phyloP scores from a whole-genome alignment of 1,140 invertebrate species.

The Lucilia sericata region DNA sequence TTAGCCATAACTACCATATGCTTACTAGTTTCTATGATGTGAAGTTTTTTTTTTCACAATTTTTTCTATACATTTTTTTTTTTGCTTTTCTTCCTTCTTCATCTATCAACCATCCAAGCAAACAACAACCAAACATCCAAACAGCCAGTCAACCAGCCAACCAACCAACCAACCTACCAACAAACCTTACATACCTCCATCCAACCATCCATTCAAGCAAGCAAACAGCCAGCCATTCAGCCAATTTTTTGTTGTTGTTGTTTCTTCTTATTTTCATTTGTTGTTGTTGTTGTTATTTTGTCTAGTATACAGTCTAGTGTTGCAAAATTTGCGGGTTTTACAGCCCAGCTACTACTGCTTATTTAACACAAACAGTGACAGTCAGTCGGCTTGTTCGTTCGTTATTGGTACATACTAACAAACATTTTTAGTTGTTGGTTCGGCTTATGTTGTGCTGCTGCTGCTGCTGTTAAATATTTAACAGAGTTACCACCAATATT shows the following conservation, averaged over 20 bases:
- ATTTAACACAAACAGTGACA: neutral
- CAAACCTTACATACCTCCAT: neutral
- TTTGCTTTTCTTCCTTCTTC: slow-evolving; percentile 19
- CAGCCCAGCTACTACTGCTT: neutral
- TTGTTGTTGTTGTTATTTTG: slow-evolving; percentile 3
- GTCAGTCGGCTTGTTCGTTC: no score
- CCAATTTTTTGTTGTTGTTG: neutral
- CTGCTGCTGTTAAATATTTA: neutral
- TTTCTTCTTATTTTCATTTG: slow-evolving; percentile 9
- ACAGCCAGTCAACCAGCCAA: neutral
- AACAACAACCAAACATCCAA: neutral
- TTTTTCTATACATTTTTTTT: slow-evolving; percentile 17
- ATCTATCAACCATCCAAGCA: neutral
- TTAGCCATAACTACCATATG: slow-evolving; percentile 33
- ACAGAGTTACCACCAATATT: slow-evolving; percentile 3
- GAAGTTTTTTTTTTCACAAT: neutral
- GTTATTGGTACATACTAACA: neutral
- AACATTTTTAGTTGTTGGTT: neutral
- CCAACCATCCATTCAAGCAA: neutral
- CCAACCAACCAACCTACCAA: slow-evolving; percentile 25
- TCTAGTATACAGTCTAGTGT: slow-evolving; percentile 32
- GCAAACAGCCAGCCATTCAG: slow-evolving; percentile 10
- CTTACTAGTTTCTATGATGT: slow-evolving; percentile 34
- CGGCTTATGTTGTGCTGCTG: neutral
- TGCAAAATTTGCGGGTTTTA: slow-evolving; percentile 29